phyloP scores from a whole-genome alignment of 2,888 invertebrate genomes.

The Tipula lateralis region DNA sequence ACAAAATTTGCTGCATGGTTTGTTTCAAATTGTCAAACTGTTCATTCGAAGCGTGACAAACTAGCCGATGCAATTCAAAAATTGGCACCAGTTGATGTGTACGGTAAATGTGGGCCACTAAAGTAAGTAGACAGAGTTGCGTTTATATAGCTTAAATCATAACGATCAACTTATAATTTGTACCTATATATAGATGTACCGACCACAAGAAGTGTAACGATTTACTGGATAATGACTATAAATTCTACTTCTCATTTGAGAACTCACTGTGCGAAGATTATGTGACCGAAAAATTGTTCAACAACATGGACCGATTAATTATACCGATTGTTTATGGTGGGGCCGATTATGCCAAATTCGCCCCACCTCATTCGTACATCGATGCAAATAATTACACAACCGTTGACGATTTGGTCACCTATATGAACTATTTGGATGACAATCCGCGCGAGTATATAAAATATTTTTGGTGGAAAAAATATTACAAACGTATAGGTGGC shows the following conservation, averaged over 20 bases:
- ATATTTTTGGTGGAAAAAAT: constrained; percentile 62
- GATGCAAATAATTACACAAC: constrained; percentile 59
- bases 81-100: constrained; percentile 58
- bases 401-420: constrained; percentile 55
- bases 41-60: constrained; percentile 47
- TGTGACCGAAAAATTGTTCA: constrained; percentile 59
- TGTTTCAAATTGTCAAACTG: constrained; percentile 53
- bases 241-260: constrained; percentile 64
- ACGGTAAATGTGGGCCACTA: constrained; percentile 56
- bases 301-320: constrained; percentile 45
- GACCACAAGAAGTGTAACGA: constrained; percentile 43
- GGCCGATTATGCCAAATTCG: constrained; percentile 56
- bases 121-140: constrained; percentile 38
- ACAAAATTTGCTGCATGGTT: constrained; percentile 55
- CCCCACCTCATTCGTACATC: constrained; percentile 60
- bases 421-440: constrained; percentile 47
- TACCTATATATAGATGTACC: constrained; percentile 37
- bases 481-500: constrained; percentile 47
- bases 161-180: neutral
- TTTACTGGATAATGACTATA: constrained; percentile 55
- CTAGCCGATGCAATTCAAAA: constrained; percentile 52
- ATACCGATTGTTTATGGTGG: constrained; percentile 65
- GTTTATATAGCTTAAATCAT: neutral
- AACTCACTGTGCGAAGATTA: constrained; percentile 66
- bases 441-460: constrained; percentile 57